phyloP scores from a whole-genome alignment of 2,113 vertebrate genomes.

The Pteronura brasiliensis region DNA sequence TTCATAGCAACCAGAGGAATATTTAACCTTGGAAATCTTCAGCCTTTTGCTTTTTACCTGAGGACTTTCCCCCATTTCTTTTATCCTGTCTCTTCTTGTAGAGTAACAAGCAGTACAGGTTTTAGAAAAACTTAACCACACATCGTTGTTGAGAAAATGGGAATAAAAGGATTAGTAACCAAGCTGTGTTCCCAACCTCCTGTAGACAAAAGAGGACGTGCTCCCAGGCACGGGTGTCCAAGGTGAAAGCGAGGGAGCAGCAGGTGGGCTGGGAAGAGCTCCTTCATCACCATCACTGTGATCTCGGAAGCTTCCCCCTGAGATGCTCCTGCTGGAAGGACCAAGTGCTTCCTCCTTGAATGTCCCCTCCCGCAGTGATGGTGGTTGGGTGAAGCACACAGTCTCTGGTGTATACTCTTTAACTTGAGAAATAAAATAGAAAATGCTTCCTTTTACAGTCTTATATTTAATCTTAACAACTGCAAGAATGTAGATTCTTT shows the following conservation, averaged over 20 bases:
- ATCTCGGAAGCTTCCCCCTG: background rate
- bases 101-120: background rate
- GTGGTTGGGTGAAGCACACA: background rate
- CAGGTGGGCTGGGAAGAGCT: background rate
- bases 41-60: background rate
- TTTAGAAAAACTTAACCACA: background rate
- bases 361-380: background rate
- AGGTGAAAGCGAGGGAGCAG: background rate
- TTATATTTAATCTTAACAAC: constrained; percentile 3
- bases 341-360: background rate
- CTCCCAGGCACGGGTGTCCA: background rate
- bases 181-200: background rate
- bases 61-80: background rate
- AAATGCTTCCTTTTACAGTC: background rate
- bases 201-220: background rate
- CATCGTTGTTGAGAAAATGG: background rate
- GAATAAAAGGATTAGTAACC: background rate
- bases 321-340: background rate
- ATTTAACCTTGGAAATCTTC: constrained; percentile 1
- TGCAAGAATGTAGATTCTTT: constrained; percentile 7
- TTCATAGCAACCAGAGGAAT: background rate
- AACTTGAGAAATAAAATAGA: background rate
- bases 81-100: background rate
- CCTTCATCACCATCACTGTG: too few relatives aligned
- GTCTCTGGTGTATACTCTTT: background rate